phyloP scores from a whole-genome alignment of 2,797 vertebrate species.

The Melanogrammus aeglefinus region DNA sequence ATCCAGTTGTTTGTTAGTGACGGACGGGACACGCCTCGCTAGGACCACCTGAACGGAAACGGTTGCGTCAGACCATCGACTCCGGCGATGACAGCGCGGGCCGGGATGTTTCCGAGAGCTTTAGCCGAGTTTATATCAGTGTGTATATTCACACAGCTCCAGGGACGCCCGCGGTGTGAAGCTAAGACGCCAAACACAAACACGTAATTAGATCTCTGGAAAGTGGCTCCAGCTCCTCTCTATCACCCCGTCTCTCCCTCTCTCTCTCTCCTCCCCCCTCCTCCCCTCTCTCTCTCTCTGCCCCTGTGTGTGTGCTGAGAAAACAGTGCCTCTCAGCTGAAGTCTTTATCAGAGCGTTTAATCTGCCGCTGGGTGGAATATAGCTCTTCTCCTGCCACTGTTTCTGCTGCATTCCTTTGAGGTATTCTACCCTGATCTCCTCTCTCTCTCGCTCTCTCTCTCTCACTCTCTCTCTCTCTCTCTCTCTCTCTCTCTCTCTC shows the following conservation, averaged over 20 bases:
- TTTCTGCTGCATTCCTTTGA: conserved; percentile 80
- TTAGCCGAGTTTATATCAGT: background rate
- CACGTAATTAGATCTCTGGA: conserved; percentile 55
- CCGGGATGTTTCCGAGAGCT: background rate
- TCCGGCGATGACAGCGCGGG: background rate
- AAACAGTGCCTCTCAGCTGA: conserved; percentile 48
- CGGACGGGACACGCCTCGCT: background rate
- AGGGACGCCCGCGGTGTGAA: conserved; percentile 22
- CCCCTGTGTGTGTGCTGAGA: background rate
- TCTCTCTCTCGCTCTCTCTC: background rate
- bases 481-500: conserved; percentile 19
- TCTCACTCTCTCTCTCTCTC: background rate
- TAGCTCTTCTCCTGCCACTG: conserved; percentile 64
- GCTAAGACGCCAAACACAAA: conserved; percentile 49
- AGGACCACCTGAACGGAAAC: background rate
- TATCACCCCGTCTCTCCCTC: background rate
- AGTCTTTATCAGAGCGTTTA: conserved; percentile 60
- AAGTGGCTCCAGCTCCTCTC: conserved; percentile 8
- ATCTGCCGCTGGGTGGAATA: conserved; percentile 70
- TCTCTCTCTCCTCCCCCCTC: background rate
- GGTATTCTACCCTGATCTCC: conserved; percentile 83
- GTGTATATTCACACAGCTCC: background rate
- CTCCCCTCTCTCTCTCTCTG: background rate
- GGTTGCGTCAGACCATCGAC: background rate
- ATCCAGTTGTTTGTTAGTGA: background rate